Conservation (phyloP, 2,113 vertebrate genomes). For the Alces alces region DNA sequence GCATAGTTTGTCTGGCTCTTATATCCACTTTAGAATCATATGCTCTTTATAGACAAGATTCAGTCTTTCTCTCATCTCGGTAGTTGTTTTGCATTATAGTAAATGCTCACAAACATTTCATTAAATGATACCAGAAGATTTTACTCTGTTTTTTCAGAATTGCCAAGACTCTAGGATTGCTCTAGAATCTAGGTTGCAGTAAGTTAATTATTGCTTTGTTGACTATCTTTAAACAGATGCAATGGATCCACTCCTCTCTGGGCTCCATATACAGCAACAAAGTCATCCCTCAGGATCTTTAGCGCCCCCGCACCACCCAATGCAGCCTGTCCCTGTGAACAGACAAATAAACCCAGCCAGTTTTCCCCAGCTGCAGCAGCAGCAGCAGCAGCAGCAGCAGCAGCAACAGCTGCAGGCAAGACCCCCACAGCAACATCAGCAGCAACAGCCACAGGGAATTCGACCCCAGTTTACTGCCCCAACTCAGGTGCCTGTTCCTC, state of each 20-base stretch:
- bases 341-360: conserved; percentile 91
- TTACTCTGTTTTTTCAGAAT: not conserved
- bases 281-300: conserved; percentile 89
- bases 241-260: conserved; percentile 93
- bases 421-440: conserved; percentile 87
- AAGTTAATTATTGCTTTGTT: conserved; percentile 58
- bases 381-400: conserved; percentile 82
- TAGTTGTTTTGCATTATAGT: not conserved
- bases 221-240: conserved; percentile 83
- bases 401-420: conserved; percentile 88
- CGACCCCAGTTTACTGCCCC: conserved; percentile 92
- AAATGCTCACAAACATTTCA: not conserved
- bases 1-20: not conserved
- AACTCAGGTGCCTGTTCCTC: conserved; percentile 91
- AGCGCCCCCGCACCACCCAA: conserved; percentile 91
- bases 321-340: conserved; percentile 89
- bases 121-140: not conserved
- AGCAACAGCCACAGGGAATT: conserved; percentile 88
- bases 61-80: not conserved
- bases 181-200: not conserved
- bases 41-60: not conserved
- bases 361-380: conserved; percentile 91
- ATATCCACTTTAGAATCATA: not conserved
- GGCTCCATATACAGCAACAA: conserved; percentile 86
- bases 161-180: not conserved